A percentile compares a stretch with the other conserved stretches of the same genome.
phyloP scores from a whole-genome alignment of 2,888 invertebrate genomes.

The Aporophyla nigra region DNA sequence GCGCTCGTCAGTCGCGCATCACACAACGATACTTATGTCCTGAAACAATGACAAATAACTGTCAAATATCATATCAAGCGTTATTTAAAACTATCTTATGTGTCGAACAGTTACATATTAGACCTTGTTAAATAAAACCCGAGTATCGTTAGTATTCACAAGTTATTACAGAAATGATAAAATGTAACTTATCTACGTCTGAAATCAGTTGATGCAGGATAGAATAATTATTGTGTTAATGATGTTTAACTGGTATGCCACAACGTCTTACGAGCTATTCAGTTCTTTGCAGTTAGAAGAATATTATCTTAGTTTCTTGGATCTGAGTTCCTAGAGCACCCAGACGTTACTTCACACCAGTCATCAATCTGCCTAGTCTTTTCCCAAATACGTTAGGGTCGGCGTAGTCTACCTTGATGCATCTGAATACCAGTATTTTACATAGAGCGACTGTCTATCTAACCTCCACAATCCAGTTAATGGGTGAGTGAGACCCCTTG shows the following conservation, averaged over 20 bases:
- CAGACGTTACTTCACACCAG: neutral
- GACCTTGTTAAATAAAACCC: slow-evolving; percentile 8
- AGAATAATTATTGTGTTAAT: neutral
- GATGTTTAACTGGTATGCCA: neutral
- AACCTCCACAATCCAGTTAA: too few relatives aligned
- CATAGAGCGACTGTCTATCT: too few relatives aligned
- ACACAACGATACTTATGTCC: slow-evolving; percentile 75
- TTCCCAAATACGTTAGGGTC: too few relatives aligned
- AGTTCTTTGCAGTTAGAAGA: too few relatives aligned
- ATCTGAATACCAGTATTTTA: too few relatives aligned
- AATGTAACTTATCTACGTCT: slow-evolving; percentile 2
- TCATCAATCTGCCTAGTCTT: too few relatives aligned
- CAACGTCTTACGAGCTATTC: neutral
- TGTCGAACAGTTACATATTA: neutral
- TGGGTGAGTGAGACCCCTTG: too few relatives aligned
- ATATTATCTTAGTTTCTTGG: neutral
- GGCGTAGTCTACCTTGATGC: too few relatives aligned
- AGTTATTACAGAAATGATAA: neutral
- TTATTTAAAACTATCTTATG: slow-evolving; percentile 5
- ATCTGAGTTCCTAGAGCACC: neutral
- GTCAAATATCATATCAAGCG: slow-evolving; percentile 22
- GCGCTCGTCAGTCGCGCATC: slow-evolving; percentile 86
- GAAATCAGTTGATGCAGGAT: neutral
- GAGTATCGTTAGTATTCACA: neutral
- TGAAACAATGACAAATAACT: slow-evolving; percentile 78